phyloP scores from a whole-genome alignment of 2,888 invertebrate genomes.

The Keiferia lycopersicella region DNA sequence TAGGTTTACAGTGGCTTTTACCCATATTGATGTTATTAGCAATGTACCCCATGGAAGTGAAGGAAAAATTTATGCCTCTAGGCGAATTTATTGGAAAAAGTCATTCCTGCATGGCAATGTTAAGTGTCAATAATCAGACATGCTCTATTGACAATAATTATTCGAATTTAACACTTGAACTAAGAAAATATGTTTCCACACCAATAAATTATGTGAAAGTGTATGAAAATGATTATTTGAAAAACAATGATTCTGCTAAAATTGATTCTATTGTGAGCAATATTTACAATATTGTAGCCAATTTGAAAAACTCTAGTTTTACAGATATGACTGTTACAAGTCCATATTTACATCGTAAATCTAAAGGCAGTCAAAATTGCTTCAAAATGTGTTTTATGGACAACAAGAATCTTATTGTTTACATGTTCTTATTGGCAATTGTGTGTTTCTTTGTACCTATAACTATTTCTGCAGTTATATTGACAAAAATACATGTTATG shows the following conservation, averaged over 20 bases:
- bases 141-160: slow-evolving; percentile 42
- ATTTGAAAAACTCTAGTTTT: slow-evolving; percentile 51
- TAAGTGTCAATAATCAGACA: slow-evolving; percentile 52
- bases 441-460: slow-evolving; percentile 72
- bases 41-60: slow-evolving; percentile 66
- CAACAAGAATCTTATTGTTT: slow-evolving; percentile 60
- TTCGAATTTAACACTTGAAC: slow-evolving; percentile 44
- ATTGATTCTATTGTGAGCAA: slow-evolving; percentile 56
- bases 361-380: slow-evolving; percentile 40
- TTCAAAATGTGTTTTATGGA: slow-evolving; percentile 66
- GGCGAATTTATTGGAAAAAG: slow-evolving; percentile 44
- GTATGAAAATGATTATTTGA: slow-evolving; percentile 45
- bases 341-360: slow-evolving; percentile 28
- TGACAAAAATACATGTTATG: slow-evolving; percentile 68
- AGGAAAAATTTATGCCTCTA: slow-evolving; percentile 45
- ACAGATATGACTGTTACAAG: slow-evolving; percentile 49
- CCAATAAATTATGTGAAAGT: slow-evolving; percentile 52
- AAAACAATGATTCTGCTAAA: slow-evolving; percentile 44
- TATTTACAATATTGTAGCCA: slow-evolving; percentile 58
- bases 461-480: slow-evolving; percentile 64
- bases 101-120: slow-evolving; percentile 59
- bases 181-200: slow-evolving; percentile 48
- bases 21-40: slow-evolving; percentile 60
- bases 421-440: slow-evolving; percentile 62
- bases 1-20: slow-evolving; percentile 64